Conservation (phyloP, 2,797 vertebrate species). For the Staurois parvus region DNA sequence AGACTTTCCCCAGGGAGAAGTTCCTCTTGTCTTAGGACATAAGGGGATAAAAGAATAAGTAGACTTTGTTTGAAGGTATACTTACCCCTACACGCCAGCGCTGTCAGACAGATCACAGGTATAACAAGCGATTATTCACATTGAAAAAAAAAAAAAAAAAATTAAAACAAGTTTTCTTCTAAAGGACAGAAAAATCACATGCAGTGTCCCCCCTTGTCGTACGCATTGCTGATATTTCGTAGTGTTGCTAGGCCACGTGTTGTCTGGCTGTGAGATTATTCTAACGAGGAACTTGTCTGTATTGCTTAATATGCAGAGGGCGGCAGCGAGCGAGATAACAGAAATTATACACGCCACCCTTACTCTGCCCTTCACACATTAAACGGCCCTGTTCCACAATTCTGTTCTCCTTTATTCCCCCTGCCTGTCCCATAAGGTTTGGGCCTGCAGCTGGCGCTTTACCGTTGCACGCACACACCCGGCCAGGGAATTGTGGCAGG, state of each 20-base stretch:
- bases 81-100: no score
- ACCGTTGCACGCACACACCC: neutral
- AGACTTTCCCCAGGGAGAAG: no score
- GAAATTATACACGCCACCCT: conserved; percentile 1
- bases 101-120: no score
- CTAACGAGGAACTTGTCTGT: neutral
- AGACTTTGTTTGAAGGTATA: no score
- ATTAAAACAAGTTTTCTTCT: no score
- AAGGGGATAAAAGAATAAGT: no score
- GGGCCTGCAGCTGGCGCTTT: neutral
- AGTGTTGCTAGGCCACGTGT: neutral
- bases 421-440: conserved; percentile 6
- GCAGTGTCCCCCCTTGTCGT: no score
- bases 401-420: no score
- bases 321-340: neutral
- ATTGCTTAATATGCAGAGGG: conserved; percentile 2
- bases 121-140: no score
- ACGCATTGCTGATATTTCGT: neutral
- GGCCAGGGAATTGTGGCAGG: neutral
- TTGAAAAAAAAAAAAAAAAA: no score
- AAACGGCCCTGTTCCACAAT: neutral
- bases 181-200: neutral
- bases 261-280: conserved; percentile 16
- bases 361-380: conserved; percentile 46
- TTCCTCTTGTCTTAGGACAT: no score